Percentiles rank a stretch among this genome's conserved stretches.
These are phyloP conservation scores for Eptesicus fuscus DNA, from an alignment of 2,113 vertebrate genomes.

Conservation along the genomic window DNA sequence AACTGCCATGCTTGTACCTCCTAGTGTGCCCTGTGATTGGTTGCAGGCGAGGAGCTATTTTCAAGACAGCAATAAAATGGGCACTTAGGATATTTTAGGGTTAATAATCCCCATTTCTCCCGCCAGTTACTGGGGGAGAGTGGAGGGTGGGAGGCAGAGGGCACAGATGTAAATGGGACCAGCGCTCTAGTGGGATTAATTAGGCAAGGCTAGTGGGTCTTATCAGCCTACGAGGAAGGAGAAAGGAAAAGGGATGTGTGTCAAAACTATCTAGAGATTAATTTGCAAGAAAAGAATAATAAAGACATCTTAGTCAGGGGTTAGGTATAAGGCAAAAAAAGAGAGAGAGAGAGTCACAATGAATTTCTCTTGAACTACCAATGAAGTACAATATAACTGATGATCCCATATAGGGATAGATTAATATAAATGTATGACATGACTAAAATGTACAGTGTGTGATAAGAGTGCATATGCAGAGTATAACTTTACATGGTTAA, in stretches of 20 bases:
- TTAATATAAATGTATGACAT: background rate
- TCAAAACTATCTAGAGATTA: background rate
- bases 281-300: background rate
- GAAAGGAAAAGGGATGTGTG: background rate
- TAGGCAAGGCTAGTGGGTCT: background rate
- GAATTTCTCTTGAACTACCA: background rate
- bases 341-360: background rate
- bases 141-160: background rate
- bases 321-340: background rate
- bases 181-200: background rate
- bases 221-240: background rate
- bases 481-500: background rate
- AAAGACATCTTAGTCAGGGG: background rate
- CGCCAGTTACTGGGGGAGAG: background rate
- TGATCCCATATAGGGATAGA: background rate
- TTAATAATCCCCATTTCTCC: slow-evolving; percentile 1
- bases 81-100: background rate
- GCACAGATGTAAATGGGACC: background rate
- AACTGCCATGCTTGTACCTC: background rate
- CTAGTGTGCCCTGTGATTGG: background rate
- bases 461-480: background rate
- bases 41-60: background rate
- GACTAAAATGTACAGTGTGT: background rate
- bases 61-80: slow-evolving; percentile 29
- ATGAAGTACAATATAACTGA: background rate